Evolutionary conservation across 2,888 invertebrate genomes (phyloP), one percentile per base, ranked within the genome.

Genomic region (Hirudinaria manillensis): DNA sequence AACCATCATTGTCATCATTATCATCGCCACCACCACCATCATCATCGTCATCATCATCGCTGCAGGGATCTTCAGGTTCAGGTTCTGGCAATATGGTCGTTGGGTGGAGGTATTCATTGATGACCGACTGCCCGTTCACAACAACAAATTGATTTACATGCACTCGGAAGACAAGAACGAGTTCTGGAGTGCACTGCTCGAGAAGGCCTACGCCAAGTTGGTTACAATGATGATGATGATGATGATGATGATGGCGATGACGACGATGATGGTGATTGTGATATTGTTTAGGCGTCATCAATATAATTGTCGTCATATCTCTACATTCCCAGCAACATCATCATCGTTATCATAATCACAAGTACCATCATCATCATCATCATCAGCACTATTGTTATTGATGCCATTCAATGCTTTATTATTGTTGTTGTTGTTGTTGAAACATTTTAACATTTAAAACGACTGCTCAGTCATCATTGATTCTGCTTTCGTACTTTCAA

Each of bases 131-230:
- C 96, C 96, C 0, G 94, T 94, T 0, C 90, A 90, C 84, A 87
- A 90, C 75, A 93, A 93, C 0, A 89, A 91, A 81, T 88, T 96
- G 38, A 89, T 94, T 77, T 96, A 92, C 87, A 90, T 95, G 84
- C 87, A 88, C 81, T 94, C 94, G 0, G 90, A 91, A 0, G 91
- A 93, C 83, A 89, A 88, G 80, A 94, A 93, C 83, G 95, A 96
- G 87, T 96, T 95, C 87, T 96, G 96, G 96, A 93, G 93, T 84
- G 95, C 96, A 0, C 87, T 96, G 76, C 86, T 96, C 27, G 95
- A 96, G 86, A 96, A 96, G 87, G 95, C 95, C 0, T 96, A 95
- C 85, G 94, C 95, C 75, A 96, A 95, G 89, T 85, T 27, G 68
- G 76, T 66, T 21, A 67, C 6, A 3, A 10, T 19, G 29, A 10